A percentile compares a stretch with the other conserved stretches of the same genome.
These are phyloP conservation scores for Styela plicata DNA, from an alignment of 23 tunicate genomes.

Conservation along the genomic window DNA sequence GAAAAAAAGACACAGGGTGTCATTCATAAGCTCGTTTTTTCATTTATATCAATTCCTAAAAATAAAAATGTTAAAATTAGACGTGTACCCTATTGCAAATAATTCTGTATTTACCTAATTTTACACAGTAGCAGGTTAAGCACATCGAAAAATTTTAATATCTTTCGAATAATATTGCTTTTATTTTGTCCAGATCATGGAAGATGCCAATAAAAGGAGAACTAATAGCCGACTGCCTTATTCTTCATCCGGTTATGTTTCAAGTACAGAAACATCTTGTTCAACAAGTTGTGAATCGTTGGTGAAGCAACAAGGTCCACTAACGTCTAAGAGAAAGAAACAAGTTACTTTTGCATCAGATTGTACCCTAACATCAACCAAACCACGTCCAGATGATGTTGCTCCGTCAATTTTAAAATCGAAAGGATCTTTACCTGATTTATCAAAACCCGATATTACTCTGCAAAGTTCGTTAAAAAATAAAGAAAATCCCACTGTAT, in stretches of 20 bases:
- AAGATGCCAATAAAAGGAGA: neutral
- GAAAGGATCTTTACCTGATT: conserved; percentile 18
- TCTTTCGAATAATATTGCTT: too few relatives aligned
- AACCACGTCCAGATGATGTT: neutral
- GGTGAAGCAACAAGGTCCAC: conserved; percentile 5
- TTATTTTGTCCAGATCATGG: neutral
- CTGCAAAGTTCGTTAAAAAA: neutral
- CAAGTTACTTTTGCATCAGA: conserved; percentile 14
- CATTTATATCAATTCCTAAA: too few relatives aligned
- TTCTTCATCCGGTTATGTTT: neutral
- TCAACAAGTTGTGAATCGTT: conserved; percentile 18
- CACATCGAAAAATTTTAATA: too few relatives aligned
- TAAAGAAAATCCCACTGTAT: neutral
- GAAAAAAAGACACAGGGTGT: too few relatives aligned
- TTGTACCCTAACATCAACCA: conserved; percentile 3
- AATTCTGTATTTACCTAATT: too few relatives aligned
- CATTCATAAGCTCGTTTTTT: too few relatives aligned
- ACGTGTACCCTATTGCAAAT: too few relatives aligned
- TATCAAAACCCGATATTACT: neutral
- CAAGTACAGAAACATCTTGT: neutral
- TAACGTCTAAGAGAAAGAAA: neutral
- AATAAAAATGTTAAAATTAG: too few relatives aligned
- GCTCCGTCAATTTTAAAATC: neutral
- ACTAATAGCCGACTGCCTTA: neutral
- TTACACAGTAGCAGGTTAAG: too few relatives aligned